Conservation (phyloP, 2,113 vertebrate genomes). For the Anas platyrhynchos region DNA sequence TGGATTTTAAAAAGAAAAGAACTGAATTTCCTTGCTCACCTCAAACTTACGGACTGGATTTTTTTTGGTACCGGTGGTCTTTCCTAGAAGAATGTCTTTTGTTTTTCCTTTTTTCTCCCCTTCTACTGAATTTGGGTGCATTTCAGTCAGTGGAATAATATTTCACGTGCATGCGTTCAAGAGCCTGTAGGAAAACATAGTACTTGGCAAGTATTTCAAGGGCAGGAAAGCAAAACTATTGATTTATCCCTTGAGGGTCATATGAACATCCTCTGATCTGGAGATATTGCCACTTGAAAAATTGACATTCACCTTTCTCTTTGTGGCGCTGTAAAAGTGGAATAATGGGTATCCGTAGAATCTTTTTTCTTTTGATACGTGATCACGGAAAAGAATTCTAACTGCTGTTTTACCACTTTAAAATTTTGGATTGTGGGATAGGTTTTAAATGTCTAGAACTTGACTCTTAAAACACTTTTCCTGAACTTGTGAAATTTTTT, state of each 20-base stretch:
- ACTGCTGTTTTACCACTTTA: conserved; percentile 77
- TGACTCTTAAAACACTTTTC: conserved; percentile 78
- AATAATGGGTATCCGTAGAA: conserved; percentile 77
- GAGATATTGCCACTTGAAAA: conserved; percentile 74
- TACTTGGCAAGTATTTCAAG: conserved; percentile 77
- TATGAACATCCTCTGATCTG: conserved; percentile 47
- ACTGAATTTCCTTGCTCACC: conserved; percentile 75
- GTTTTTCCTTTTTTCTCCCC: not conserved
- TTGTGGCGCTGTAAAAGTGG: conserved; percentile 74
- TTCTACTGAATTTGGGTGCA: conserved; percentile 75
- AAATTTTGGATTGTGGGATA: conserved; percentile 80
- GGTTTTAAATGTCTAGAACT: conserved; percentile 81
- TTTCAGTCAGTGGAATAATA: conserved; percentile 77
- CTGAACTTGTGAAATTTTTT: conserved; percentile 80
- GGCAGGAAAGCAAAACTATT: conserved; percentile 63
- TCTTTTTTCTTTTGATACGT: conserved; percentile 74
- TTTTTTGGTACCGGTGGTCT: conserved; percentile 76
- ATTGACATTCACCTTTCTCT: conserved; percentile 67
- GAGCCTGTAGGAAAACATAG: conserved; percentile 74
- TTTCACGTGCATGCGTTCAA: conserved; percentile 75
- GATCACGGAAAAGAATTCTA: conserved; percentile 74
- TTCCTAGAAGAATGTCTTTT: conserved; percentile 73
- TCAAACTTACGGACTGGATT: conserved; percentile 77
- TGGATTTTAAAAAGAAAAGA: conserved; percentile 78
- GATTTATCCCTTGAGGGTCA: conserved; percentile 66